Evolutionary conservation across 2,113 vertebrate genomes (phyloP).

Genomic region (Myodes glareolus): DNA sequence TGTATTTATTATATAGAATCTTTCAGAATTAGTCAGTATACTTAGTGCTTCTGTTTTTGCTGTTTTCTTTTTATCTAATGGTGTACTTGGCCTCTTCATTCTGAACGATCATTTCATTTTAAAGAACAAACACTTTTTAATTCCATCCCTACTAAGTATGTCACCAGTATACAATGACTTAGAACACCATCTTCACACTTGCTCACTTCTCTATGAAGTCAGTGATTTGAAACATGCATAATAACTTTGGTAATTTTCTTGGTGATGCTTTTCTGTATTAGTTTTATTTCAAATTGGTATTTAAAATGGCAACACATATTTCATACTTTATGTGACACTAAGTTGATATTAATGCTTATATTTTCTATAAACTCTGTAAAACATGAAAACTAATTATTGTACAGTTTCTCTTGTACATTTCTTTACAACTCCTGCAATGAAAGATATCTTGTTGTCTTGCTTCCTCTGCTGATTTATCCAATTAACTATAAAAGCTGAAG

Average conservation of each 20-base stretch:
- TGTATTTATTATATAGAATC: background rate
- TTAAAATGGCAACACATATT: background rate
- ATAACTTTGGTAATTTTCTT: slow-evolving; percentile 28
- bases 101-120: background rate
- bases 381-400: background rate
- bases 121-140: slow-evolving; percentile 29
- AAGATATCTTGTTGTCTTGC: slow-evolving; percentile 40
- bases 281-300: background rate
- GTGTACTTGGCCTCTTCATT: background rate
- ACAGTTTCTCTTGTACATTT: background rate
- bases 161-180: background rate
- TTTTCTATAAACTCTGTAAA: background rate
- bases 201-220: background rate
- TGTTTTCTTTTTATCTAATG: background rate
- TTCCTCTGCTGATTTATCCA: slow-evolving; percentile 50
- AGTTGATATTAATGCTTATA: background rate
- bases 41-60: background rate
- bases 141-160: background rate
- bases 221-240: background rate
- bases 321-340: background rate
- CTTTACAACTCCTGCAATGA: background rate
- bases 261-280: background rate
- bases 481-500: slow-evolving; percentile 4
- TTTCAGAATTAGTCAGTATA: background rate
- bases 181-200: background rate